Evolutionary conservation across 2,113 vertebrate species (phyloP).

Genomic region (Numida meleagris): DNA sequence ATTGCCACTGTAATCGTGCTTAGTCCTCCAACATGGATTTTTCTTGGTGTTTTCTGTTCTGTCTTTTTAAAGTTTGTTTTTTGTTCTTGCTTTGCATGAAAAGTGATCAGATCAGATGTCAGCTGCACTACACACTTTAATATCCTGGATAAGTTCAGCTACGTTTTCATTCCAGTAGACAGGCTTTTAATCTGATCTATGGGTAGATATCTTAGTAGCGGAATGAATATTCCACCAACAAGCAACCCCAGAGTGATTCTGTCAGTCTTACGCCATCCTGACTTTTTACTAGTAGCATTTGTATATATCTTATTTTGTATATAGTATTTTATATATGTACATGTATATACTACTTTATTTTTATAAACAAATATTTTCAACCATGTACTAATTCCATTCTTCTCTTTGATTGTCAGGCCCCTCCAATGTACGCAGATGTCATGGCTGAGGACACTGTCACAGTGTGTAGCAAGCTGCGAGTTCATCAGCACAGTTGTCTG

Average conservation of each 20-base stretch:
- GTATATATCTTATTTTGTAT: background rate
- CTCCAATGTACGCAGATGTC: background rate
- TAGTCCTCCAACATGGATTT: constrained; percentile 16
- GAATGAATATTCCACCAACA: constrained; percentile 56
- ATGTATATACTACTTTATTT: background rate
- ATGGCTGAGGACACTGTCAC: background rate
- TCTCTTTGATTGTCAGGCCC: background rate
- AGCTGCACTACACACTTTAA: constrained; percentile 64
- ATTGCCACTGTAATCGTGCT: constrained; percentile 28
- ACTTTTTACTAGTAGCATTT: background rate
- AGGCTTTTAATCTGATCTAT: constrained; percentile 67
- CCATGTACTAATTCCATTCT: background rate
- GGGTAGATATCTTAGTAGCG: constrained; percentile 32
- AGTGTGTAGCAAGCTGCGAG: background rate
- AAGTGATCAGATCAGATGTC: constrained; percentile 67
- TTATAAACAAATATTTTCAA: constrained; percentile 18
- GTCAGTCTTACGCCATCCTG: constrained; percentile 14
- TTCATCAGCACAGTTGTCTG: background rate
- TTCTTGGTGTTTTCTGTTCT: constrained; percentile 16
- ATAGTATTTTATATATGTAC: background rate
- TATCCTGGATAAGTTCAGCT: constrained; percentile 68
- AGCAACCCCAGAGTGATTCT: background rate
- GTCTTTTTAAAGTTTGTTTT: constrained; percentile 35
- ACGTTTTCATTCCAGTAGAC: constrained; percentile 48
- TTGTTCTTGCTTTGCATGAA: constrained; percentile 57